Evolutionary conservation across 2,113 vertebrate genomes (phyloP).

Genomic region (Actenoides lindsayi): DNA sequence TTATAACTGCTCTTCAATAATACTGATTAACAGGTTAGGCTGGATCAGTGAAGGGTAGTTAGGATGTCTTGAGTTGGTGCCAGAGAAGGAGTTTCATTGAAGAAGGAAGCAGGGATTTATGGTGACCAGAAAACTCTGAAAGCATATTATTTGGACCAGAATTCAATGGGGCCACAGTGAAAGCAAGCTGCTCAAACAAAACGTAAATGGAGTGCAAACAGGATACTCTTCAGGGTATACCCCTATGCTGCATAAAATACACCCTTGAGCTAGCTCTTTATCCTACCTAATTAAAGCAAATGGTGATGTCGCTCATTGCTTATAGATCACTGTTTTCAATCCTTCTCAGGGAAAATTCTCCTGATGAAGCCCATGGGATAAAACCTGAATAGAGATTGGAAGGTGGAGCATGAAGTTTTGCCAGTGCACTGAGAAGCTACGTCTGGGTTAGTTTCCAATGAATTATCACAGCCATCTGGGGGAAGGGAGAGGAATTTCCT

Average conservation of each 20-base stretch:
- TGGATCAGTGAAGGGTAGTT: neutral
- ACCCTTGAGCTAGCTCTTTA: neutral
- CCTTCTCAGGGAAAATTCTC: conserved; percentile 5
- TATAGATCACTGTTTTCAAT: neutral
- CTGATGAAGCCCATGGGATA: neutral
- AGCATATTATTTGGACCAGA: neutral
- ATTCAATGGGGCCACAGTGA: neutral
- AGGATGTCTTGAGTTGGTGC: neutral
- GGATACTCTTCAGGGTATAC: neutral
- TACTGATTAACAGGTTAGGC: neutral
- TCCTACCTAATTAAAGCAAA: neutral
- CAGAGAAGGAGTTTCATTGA: neutral
- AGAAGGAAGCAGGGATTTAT: neutral
- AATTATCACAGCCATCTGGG: conserved; percentile 8
- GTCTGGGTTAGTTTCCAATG: conserved; percentile 22
- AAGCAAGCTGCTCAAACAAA: neutral
- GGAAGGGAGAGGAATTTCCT: conserved; percentile 45
- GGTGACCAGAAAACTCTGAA: neutral
- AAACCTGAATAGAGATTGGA: conserved; percentile 24
- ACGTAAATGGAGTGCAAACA: neutral
- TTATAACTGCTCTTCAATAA: neutral
- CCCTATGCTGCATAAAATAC: neutral
- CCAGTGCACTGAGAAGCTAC: neutral
- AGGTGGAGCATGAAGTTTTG: conserved; percentile 27
- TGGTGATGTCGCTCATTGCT: neutral